phyloP scores from a whole-genome alignment of 2,888 invertebrate species.

The Drosophila kanekoi region DNA sequence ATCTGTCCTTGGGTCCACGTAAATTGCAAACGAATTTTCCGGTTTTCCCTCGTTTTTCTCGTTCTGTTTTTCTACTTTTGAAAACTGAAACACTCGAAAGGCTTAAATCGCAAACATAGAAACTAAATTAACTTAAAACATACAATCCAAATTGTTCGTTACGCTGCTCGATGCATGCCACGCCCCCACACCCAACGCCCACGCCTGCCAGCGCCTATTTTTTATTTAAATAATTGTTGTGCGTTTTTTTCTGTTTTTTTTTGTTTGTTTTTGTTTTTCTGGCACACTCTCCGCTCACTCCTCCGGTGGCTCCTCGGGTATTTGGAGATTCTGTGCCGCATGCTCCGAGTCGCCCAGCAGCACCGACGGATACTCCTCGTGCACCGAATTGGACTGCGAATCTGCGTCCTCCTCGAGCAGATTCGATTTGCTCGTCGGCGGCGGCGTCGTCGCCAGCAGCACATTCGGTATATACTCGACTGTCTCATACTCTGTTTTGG shows the following conservation, averaged over 20 bases:
- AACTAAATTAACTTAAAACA: constrained; percentile 75
- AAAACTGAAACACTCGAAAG: constrained; percentile 10
- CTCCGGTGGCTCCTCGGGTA: constrained; percentile 85
- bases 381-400: constrained; percentile 83
- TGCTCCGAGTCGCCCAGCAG: constrained; percentile 64
- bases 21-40: neutral
- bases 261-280: constrained; percentile 1
- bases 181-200: constrained; percentile 33
- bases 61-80: neutral
- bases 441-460: constrained; percentile 62
- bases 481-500: constrained; percentile 83
- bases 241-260: constrained; percentile 1
- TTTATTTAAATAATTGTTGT: constrained; percentile 53
- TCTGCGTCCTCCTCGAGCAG: constrained; percentile 80
- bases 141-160: constrained; percentile 55
- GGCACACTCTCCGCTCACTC: constrained; percentile 65
- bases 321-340: constrained; percentile 83
- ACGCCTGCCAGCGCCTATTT: constrained; percentile 41
- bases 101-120: constrained; percentile 60
- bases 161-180: constrained; percentile 50
- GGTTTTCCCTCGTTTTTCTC: constrained; percentile 5
- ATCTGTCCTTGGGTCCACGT: constrained; percentile 24
- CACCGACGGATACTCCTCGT: constrained; percentile 81
- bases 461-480: constrained; percentile 82
- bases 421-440: constrained; percentile 62